Conservation (phyloP, 1,140 invertebrate genomes). For the Leptonema lineaticorne region DNA sequence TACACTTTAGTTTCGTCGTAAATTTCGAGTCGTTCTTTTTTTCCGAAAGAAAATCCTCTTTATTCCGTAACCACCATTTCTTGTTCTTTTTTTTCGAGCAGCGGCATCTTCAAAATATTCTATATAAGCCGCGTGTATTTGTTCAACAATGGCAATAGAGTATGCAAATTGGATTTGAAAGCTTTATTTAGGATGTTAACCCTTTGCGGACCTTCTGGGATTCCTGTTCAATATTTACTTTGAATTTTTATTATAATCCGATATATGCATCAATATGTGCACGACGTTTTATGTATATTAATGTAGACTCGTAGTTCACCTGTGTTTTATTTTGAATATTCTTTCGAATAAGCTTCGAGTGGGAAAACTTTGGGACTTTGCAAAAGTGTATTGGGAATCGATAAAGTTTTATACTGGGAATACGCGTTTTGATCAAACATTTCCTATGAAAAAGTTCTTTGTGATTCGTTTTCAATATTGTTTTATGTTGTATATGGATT, state of each 20-base stretch:
- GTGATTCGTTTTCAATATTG: too few species aligned
- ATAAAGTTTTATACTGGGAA: too few species aligned
- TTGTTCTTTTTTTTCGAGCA: not conserved
- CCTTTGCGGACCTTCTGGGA: not conserved
- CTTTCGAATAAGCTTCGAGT: not conserved
- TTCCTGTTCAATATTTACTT: not conserved
- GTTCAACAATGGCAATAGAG: not conserved
- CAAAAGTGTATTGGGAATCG: not conserved
- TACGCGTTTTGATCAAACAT: too few species aligned
- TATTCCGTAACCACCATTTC: not conserved
- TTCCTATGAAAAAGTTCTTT: too few species aligned
- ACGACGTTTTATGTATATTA: not conserved
- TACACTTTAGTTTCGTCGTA: not conserved
- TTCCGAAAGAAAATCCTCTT: not conserved
- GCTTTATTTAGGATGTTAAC: not conserved
- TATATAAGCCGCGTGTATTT: not conserved
- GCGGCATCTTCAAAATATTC: not conserved
- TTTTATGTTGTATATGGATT: too few species aligned
- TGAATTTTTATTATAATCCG: not conserved
- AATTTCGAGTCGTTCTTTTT: not conserved
- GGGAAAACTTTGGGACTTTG: not conserved
- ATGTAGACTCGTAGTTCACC: not conserved
- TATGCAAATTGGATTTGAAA: conserved; percentile 25
- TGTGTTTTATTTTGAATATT: too few species aligned
- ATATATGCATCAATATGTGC: not conserved